Base-by-base conservation (phyloP, 2,797 vertebrate species). In the Pipistrellus pygmaeus region DNA sequence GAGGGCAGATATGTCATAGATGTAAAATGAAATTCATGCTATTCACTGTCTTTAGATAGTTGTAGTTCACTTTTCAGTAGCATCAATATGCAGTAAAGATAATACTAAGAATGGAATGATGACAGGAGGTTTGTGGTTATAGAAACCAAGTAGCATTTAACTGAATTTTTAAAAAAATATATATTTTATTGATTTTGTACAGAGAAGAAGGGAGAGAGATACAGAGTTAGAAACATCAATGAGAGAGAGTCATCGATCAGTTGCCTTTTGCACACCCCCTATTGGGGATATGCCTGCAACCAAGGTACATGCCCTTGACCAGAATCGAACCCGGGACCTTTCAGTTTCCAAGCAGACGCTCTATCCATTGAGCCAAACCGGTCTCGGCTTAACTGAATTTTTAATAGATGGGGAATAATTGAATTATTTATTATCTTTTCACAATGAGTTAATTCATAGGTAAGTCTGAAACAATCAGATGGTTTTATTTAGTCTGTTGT, bases 391-490 rank as follows among this genome's bases (percentile, higher is more conserved):
- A 97, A 97, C 80, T 97, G 96, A 97, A 98, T 97, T 97, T 94
- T 84, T 96, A 97, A 97, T 96, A 98, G 97, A 97, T 97, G 97
- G 88, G 83, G 95, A 96, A 97, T 98, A 98, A 97, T 98, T 92
- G 97, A 97, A 97, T 97, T 71, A 97, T 97, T 98, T 97, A 97
- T 97, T 98, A 96, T 97, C 87, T 80, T 92, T 98, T 97, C 95
- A 96, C 78, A 95, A 96, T 97, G 95, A 97, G 96, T 97, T 98
- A 98, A 97, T 75, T 96, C 91, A 97, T 72, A 97, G 97, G 91
- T 97, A 97, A 95, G 85, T 82, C 88, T 97, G 78, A 97, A 83
- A 95, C 94, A 96, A 96, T 97, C 97, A 96, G 96, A 97, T 94
- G 35, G 80, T 93, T 97, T 98, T 96, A 97, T 95, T 57, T 57